phyloP scores from a whole-genome alignment of 2,888 invertebrate species.

The Melanotus villosus region DNA sequence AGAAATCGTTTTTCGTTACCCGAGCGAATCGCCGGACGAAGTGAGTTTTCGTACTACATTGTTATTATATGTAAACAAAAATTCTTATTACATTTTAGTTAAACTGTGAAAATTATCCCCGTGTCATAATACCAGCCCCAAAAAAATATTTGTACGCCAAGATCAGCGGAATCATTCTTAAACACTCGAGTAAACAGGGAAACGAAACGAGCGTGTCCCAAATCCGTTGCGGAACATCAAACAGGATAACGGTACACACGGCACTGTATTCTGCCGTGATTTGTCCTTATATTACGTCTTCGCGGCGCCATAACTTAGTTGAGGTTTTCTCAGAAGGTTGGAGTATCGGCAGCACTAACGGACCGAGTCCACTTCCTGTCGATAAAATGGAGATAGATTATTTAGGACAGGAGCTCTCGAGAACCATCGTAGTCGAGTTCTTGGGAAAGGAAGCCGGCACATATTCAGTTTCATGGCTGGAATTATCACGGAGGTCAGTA shows the following conservation, averaged over 20 bases:
- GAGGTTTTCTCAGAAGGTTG: constrained; percentile 91
- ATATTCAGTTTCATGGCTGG: constrained; percentile 87
- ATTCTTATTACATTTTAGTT: constrained; percentile 71
- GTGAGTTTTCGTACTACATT: constrained; percentile 53
- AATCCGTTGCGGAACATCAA: constrained; percentile 80
- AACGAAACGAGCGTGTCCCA: constrained; percentile 70
- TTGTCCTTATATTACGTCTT: constrained; percentile 72
- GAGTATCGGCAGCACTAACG: constrained; percentile 69
- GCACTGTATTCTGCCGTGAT: constrained; percentile 72
- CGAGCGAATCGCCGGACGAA: constrained; percentile 58
- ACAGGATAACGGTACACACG: constrained; percentile 85
- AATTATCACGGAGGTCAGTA: constrained; percentile 77
- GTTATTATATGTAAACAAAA: background rate
- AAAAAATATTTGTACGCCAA: constrained; percentile 86
- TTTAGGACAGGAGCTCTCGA: constrained; percentile 75
- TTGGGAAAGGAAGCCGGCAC: constrained; percentile 81
- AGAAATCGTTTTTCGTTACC: constrained; percentile 75
- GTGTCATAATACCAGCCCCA: constrained; percentile 84
- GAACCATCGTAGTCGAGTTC: constrained; percentile 85
- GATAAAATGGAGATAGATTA: constrained; percentile 72
- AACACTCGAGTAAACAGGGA: constrained; percentile 70
- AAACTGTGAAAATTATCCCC: constrained; percentile 85
- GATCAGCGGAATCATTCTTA: constrained; percentile 75
- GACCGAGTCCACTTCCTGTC: constrained; percentile 60
- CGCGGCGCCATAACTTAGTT: constrained; percentile 76